A percentile compares a stretch with the other conserved stretches of the same genome.
These are phyloP conservation scores for Tuberolachnus salignus DNA, from an alignment of 2,888 invertebrate species.

Conservation along the genomic window DNA sequence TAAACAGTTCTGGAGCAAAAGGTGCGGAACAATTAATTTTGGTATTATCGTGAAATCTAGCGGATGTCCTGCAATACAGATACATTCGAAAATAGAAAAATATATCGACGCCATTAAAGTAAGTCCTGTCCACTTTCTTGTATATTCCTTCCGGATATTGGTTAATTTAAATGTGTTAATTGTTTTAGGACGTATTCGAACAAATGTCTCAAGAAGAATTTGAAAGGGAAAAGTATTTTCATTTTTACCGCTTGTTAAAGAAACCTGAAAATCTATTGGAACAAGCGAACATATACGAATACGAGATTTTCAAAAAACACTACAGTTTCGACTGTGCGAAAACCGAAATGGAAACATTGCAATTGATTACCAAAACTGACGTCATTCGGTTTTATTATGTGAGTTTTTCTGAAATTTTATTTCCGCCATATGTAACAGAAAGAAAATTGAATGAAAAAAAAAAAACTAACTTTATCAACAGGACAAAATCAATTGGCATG, in stretches of 20 bases:
- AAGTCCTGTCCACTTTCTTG: conserved; percentile 60
- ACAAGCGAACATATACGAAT: conserved; percentile 79
- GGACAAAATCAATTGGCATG: conserved; percentile 70
- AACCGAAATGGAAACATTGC: conserved; percentile 82
- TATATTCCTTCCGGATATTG: background rate
- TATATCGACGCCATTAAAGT: conserved; percentile 83
- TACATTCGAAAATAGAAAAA: conserved; percentile 86
- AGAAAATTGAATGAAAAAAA: no score
- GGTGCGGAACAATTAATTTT: conserved; percentile 85
- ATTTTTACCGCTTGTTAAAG: conserved; percentile 82
- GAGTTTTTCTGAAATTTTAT: conserved; percentile 58
- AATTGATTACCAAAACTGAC: conserved; percentile 79
- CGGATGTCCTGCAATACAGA: conserved; percentile 77
- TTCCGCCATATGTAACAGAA: background rate
- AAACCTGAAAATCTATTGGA: conserved; percentile 84
- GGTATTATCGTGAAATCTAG: conserved; percentile 81
- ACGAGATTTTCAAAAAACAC: conserved; percentile 79
- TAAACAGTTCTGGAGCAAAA: conserved; percentile 81
- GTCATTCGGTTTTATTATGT: conserved; percentile 82
- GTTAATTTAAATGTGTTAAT: conserved; percentile 30
- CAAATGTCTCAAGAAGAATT: conserved; percentile 83
- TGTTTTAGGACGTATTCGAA: conserved; percentile 70
- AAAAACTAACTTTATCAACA: conserved; percentile 61
- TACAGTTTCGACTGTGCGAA: conserved; percentile 90
- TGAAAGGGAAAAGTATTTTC: conserved; percentile 78